Percentiles rank a stretch among this genome's conserved stretches.
Evolutionary conservation across 2,888 invertebrate genomes (phyloP).

Genomic region (Cetonia aurata): DNA sequence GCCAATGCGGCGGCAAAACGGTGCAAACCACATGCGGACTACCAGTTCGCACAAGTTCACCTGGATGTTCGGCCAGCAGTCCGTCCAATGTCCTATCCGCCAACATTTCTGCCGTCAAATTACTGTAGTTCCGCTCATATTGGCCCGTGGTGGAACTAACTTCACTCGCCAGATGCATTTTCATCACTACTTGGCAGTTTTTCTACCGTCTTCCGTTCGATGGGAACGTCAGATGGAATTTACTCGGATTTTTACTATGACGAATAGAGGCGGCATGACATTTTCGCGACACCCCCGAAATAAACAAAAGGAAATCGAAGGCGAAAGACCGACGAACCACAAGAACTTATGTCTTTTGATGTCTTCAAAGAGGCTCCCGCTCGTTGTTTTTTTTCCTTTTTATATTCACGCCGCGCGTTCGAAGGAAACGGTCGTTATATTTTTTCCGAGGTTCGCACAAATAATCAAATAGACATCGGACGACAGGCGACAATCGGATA

Average conservation of each 20-base stretch:
- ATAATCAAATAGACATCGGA: constrained; percentile 41
- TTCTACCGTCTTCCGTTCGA: constrained; percentile 2
- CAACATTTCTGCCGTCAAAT: constrained; percentile 91
- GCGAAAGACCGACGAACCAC: constrained; percentile 55
- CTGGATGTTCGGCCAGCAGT: constrained; percentile 90
- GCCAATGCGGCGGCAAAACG: constrained; percentile 95
- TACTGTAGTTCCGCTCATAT: constrained; percentile 65
- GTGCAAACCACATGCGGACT: constrained; percentile 97
- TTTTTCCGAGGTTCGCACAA: constrained; percentile 14
- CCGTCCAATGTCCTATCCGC: constrained; percentile 90
- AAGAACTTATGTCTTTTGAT: constrained; percentile 53
- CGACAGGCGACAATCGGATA: constrained; percentile 37
- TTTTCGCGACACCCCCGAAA: constrained; percentile 6
- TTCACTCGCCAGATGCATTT: constrained; percentile 86
- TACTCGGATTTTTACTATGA: constrained; percentile 9
- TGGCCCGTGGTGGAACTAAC: constrained; percentile 77
- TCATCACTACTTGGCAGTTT: constrained; percentile 50
- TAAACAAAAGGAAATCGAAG: constrained; percentile 27
- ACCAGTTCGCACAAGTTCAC: constrained; percentile 91
- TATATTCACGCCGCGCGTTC: not conserved
- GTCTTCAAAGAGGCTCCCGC: constrained; percentile 29
- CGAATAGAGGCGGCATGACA: constrained; percentile 8
- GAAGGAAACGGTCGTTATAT: not conserved
- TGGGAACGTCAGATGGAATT: constrained; percentile 30
- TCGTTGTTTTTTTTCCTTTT: not conserved